Conservation (phyloP, 2,888 invertebrate species). For the Branchellion lobata region DNA sequence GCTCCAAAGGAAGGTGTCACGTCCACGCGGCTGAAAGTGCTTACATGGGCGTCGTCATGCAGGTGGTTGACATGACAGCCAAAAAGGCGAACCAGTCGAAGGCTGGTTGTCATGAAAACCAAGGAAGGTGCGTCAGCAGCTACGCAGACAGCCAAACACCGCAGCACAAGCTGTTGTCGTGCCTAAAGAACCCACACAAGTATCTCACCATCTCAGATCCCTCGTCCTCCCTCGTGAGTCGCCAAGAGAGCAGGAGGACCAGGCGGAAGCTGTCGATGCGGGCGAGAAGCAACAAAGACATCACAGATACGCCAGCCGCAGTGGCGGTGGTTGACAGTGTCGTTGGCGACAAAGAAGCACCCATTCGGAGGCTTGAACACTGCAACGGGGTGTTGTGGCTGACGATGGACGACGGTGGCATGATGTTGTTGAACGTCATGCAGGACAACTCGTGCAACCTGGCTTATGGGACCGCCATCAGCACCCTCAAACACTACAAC, state of each 20-base stretch:
- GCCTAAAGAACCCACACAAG: neutral
- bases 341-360: neutral
- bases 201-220: neutral
- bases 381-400: neutral
- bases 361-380: neutral
- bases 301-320: neutral
- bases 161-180: too few species aligned
- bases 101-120: neutral
- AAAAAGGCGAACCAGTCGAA: neutral
- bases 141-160: too few species aligned
- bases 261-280: neutral
- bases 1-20: neutral
- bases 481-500: neutral
- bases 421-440: neutral
- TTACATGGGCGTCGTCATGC: too few species aligned
- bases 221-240: neutral
- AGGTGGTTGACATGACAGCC: neutral
- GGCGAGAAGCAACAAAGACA: neutral
- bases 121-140: neutral
- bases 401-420: neutral
- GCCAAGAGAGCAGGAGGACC: neutral
- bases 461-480: neutral
- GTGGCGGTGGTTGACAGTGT: neutral
- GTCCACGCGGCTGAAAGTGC: too few species aligned
- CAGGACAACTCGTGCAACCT: neutral